Conservation (phyloP, 2,888 invertebrate species). For the Adelphocoris suturalis region DNA sequence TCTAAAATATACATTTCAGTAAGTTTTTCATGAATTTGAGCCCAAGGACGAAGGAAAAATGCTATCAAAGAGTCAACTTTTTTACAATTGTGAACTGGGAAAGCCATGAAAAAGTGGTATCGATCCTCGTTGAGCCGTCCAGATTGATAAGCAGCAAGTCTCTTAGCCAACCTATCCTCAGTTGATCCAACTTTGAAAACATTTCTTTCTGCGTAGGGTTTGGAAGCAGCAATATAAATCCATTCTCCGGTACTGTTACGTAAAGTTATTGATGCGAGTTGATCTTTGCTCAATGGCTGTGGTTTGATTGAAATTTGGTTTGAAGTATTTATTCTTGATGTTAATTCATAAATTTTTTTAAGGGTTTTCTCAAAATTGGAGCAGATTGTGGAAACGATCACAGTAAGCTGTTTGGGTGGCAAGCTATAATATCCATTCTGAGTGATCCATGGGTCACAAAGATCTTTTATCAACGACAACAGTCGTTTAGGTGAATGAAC, state of each 20-base stretch:
- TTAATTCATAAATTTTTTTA: background rate
- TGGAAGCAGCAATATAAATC: background rate
- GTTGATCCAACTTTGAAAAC: constrained; percentile 28
- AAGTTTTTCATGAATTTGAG: background rate
- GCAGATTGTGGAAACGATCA: background rate
- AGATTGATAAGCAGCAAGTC: background rate
- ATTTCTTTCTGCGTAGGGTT: background rate
- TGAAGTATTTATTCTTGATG: background rate
- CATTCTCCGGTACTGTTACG: background rate
- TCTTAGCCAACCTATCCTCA: background rate
- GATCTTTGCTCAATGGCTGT: background rate
- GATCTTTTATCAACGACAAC: background rate
- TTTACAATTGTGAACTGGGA: constrained; percentile 1
- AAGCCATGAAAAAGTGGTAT: background rate
- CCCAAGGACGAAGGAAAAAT: background rate
- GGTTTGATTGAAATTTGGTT: background rate
- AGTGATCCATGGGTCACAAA: background rate
- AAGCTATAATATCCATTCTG: background rate
- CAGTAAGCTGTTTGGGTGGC: background rate
- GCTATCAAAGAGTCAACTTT: background rate
- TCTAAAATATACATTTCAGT: background rate
- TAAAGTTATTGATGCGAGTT: background rate
- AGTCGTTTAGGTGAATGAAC: background rate
- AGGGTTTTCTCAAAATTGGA: constrained; percentile 8
- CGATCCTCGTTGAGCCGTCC: background rate